Percentiles rank a stretch among this genome's conserved stretches.
These are phyloP conservation scores for Nebria brevicollis DNA, from an alignment of 2,888 invertebrate species.

Conservation along the genomic window DNA sequence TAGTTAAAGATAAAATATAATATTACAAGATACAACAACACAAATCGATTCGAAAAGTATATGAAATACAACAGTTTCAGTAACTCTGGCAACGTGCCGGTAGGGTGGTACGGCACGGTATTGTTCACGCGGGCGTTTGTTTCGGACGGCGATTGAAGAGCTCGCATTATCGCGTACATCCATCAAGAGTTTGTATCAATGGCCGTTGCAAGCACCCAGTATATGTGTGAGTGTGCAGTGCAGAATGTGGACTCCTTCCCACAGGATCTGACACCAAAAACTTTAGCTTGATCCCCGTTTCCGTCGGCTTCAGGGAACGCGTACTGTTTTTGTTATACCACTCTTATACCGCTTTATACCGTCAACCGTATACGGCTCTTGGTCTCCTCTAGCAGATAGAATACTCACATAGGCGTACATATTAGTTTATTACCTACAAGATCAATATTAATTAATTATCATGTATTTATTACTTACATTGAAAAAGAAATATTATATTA, in stretches of 20 bases:
- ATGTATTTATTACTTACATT: no score
- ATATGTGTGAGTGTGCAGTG: background rate
- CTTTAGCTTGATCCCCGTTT: conserved; percentile 52
- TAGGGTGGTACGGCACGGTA: conserved; percentile 58
- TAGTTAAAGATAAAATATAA: background rate
- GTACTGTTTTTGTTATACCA: conserved; percentile 32
- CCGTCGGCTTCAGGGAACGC: conserved; percentile 17
- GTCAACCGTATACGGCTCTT: background rate
- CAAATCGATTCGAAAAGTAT: background rate
- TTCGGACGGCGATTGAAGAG: conserved; percentile 67
- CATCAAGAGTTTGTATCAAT: conserved; percentile 65
- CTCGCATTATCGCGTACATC: conserved; percentile 66
- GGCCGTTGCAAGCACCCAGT: conserved; percentile 52
- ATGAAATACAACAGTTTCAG: conserved; percentile 9
- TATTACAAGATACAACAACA: background rate
- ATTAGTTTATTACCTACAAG: background rate
- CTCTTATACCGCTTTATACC: conserved; percentile 20
- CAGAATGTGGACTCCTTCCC: conserved; percentile 56
- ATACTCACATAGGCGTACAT: background rate
- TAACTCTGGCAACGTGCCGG: conserved; percentile 7
- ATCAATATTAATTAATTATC: no score
- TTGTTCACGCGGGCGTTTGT: conserved; percentile 66
- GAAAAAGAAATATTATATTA: no score
- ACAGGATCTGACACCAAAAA: conserved; percentile 62
- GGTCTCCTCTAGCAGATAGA: background rate